Conservation (phyloP, 2,113 vertebrate genomes). For the Phrynosoma platyrhinos region DNA sequence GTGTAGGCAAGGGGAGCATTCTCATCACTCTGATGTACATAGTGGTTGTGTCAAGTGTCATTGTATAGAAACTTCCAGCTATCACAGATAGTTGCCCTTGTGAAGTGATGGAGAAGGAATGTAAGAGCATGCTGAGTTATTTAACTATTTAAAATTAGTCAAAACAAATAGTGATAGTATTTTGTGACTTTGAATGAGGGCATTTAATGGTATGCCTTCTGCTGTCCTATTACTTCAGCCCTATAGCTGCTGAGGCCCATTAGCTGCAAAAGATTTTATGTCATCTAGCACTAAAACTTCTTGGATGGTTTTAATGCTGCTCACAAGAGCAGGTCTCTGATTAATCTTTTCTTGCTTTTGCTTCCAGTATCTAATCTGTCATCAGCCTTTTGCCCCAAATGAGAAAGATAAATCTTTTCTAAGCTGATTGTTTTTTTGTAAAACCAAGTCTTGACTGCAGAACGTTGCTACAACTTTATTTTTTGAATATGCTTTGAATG, state of each 20-base stretch:
- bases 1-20: constrained; percentile 55
- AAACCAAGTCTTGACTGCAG: neutral
- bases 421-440: constrained; percentile 1
- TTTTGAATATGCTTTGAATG: constrained; percentile 14
- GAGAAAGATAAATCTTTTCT: constrained; percentile 36
- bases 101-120: constrained; percentile 61
- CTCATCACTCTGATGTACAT: constrained; percentile 54
- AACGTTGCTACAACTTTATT: constrained; percentile 35
- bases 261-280: constrained; percentile 37
- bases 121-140: constrained; percentile 53
- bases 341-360: constrained; percentile 40
- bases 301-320: constrained; percentile 55
- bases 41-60: constrained; percentile 65
- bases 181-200: constrained; percentile 49
- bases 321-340: constrained; percentile 42
- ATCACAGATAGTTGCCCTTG: constrained; percentile 56
- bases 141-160: constrained; percentile 66
- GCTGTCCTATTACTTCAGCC: constrained; percentile 51
- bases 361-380: constrained; percentile 44
- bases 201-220: constrained; percentile 23
- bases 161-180: constrained; percentile 25
- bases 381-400: constrained; percentile 28
- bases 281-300: constrained; percentile 39
- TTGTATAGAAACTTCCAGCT: constrained; percentile 62
- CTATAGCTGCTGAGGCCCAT: constrained; percentile 38